These are phyloP conservation scores for Lota lota DNA, from an alignment of 2,113 vertebrate genomes.

Conservation along the genomic window DNA sequence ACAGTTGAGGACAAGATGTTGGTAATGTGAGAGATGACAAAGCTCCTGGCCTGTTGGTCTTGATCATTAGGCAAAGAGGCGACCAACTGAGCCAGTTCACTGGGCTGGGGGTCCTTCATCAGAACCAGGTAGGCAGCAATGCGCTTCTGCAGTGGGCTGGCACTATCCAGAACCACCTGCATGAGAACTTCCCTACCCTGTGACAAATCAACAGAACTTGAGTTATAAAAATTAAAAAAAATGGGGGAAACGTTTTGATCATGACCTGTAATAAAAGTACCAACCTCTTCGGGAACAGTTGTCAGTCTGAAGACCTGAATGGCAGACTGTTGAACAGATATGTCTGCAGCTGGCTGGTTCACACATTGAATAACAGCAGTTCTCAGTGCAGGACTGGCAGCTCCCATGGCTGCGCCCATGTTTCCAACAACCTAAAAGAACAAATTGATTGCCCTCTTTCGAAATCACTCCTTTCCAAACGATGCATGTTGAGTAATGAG, in stretches of 20 bases:
- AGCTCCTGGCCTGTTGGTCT: conserved; percentile 86
- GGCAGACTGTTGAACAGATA: conserved; percentile 84
- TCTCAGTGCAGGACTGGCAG: conserved; percentile 74
- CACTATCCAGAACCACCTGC: conserved; percentile 69
- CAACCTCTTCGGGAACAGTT: conserved; percentile 79
- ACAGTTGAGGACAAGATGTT: conserved; percentile 86
- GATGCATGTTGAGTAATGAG: neutral
- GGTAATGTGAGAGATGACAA: conserved; percentile 83
- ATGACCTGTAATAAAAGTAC: conserved; percentile 5
- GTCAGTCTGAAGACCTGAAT: conserved; percentile 87
- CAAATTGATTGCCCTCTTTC: no score
- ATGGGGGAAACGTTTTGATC: neutral
- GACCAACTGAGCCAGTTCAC: conserved; percentile 73
- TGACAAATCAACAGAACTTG: conserved; percentile 32
- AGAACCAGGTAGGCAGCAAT: conserved; percentile 88
- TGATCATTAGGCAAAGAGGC: conserved; percentile 67
- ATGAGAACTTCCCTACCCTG: conserved; percentile 79
- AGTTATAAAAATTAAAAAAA: neutral
- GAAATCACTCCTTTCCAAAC: no score
- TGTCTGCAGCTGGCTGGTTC: conserved; percentile 68
- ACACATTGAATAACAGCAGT: conserved; percentile 78
- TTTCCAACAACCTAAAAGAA: conserved; percentile 85
- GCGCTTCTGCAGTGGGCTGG: conserved; percentile 80
- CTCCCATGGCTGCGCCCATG: conserved; percentile 81
- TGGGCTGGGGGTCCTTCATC: conserved; percentile 81